phyloP scores from a whole-genome alignment of 2,888 invertebrate species.

The Diloba caeruleocephala region DNA sequence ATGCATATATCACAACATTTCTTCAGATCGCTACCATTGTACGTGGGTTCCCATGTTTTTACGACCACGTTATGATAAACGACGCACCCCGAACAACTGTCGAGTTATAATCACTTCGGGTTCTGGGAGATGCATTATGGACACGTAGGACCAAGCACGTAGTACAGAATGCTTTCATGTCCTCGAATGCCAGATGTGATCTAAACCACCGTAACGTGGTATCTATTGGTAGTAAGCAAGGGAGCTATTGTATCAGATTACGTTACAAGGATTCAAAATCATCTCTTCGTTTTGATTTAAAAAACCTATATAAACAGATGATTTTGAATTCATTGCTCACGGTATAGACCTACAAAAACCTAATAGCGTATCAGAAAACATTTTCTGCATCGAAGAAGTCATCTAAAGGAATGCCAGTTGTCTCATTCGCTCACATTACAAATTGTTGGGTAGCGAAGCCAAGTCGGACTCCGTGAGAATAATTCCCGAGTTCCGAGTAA shows the following conservation, averaged over 20 bases:
- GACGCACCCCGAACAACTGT: conserved; percentile 67
- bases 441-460: conserved; percentile 78
- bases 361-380: conserved; percentile 44
- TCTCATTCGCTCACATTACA: conserved; percentile 76
- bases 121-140: conserved; percentile 70
- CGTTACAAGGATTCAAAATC: conserved; percentile 10
- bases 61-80: conserved; percentile 74
- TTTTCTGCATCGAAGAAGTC: conserved; percentile 52
- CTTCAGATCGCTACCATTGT: conserved; percentile 56
- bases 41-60: conserved; percentile 71
- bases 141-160: conserved; percentile 70
- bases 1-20: conserved; percentile 64
- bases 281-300: conserved; percentile 28
- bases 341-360: conserved; percentile 34
- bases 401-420: conserved; percentile 61
- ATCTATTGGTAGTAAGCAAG: conserved; percentile 49
- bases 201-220: conserved; percentile 49
- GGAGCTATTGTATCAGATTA: conserved; percentile 56
- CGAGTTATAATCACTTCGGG: conserved; percentile 61
- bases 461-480: conserved; percentile 81
- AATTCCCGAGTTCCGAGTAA: conserved; percentile 83
- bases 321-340: too few relatives aligned
- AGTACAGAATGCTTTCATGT: conserved; percentile 59
- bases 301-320: too few relatives aligned
- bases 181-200: conserved; percentile 61